Evolutionary conservation across 2,113 vertebrate genomes (phyloP).

Genomic region (Zingel zingel): DNA sequence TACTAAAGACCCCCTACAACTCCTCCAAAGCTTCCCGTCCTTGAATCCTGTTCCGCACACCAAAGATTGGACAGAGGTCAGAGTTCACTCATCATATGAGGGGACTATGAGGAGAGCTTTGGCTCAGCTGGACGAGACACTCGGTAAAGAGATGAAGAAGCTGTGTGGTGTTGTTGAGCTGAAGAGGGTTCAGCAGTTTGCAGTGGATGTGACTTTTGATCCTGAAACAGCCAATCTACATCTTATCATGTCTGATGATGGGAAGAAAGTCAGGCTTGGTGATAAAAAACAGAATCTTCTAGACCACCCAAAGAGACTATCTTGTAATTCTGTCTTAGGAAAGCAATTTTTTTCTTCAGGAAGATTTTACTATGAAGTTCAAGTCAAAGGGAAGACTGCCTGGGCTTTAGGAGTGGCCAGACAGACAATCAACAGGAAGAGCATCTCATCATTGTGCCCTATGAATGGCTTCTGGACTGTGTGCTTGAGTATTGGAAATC

Average conservation of each 20-base stretch:
- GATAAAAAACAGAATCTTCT: not conserved
- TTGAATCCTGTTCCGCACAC: not conserved
- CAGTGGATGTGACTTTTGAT: slow-evolving; percentile 9
- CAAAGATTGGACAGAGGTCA: slow-evolving; percentile 1
- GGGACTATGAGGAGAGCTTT: not conserved
- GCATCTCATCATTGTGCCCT: not conserved
- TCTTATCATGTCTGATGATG: slow-evolving; percentile 7
- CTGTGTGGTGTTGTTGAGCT: not conserved
- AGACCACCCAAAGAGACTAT: not conserved
- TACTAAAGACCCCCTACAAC: not conserved
- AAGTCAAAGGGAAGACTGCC: not conserved
- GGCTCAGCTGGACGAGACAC: slow-evolving; percentile 15
- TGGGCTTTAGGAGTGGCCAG: slow-evolving; percentile 2
- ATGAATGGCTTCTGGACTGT: not conserved
- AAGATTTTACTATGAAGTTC: not conserved
- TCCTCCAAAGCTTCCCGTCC: not conserved
- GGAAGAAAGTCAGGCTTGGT: not conserved
- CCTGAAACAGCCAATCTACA: not conserved
- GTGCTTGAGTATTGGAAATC: too few relatives aligned
- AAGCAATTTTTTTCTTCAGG: not conserved
- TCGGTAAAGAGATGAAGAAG: not conserved
- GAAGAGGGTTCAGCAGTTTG: not conserved
- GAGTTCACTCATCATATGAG: not conserved
- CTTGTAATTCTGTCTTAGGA: not conserved
- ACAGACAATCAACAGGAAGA: not conserved